Evolutionary conservation across 2,113 vertebrate genomes (phyloP), one percentile per base, ranked within the genome.

Genomic region (Epinephelus lanceolatus): DNA sequence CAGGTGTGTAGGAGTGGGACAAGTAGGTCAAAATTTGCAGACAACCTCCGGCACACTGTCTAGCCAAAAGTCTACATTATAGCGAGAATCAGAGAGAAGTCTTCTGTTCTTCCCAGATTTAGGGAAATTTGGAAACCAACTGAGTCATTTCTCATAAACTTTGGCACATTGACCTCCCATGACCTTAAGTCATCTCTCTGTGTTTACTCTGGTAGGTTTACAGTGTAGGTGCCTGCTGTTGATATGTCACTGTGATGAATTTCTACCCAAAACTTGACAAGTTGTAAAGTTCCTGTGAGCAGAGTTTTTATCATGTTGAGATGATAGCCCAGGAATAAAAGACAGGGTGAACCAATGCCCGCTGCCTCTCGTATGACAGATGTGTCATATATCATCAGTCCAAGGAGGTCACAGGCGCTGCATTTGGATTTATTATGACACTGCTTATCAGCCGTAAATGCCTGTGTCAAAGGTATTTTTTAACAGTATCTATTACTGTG

Each of bases 241-340:
- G 61, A 89, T 78, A 81, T 76, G 83, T 91, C 74, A 90, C 2
- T 57, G 33, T 86, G 83, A 80, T 81, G 11, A 77, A 89, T 88
- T 51, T 80, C 59, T 47, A n/a, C 70, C 60, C 11, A 88, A 85
- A 89, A 9, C 2, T 23, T 73, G 76, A 72, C 57, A 78, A 51
- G 70, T 33, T 37, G 42, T 65, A 60, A 83, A 83, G 61, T 84
- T 76, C 61, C 72, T 63, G 70, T 27, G 21, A 78, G 60, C 17
- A 19, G 42, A 67, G 40, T 52, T 66, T 77, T 88, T 85, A 84
- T 89, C 65, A 23, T 40, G 37, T 52, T 45, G 47, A 59, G n/a
- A 66, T 63, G 53, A 89, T 61, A 74, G 17, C 60, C 13, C 45
- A 45, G 42, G 60, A 80, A 72, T 83, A 87, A 65, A 88, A 71